Base-by-base conservation (phyloP, 2,888 invertebrate species). In the Baccha elongata region DNA sequence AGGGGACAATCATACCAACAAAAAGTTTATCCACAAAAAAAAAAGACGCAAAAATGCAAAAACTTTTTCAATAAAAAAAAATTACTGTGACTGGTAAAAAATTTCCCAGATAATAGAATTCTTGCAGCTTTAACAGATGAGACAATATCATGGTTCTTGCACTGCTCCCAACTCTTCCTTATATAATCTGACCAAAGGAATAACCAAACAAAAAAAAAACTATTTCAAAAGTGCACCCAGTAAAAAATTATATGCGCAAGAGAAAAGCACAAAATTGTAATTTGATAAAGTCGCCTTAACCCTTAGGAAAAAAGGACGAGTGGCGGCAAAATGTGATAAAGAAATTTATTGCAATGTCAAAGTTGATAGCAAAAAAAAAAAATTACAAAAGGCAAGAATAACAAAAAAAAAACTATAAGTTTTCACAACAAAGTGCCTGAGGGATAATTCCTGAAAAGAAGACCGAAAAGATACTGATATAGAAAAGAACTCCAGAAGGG, bases 41-140 rank as follows among this genome's bases (percentile, higher is more conserved):
- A 46, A 37, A 60, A 65, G 55, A 15, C 15, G 17, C 19, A 44
- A 44, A 44, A 19, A 60, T 71, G 15, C 52, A 65, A 35, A 53
- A 72, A 78, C 37, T 73, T 72, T 79, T 73, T 79, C 73, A 73
- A 67, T 67, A 60, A 62, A 62, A 67, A 64, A 71, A 65, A 67
- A 69, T 23, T 73, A 42, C 46, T 67, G 52, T 40, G 60, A 73
- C 29, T n/a, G 53, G 46, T 60, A 40, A 67, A 67, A 26, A 62
- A 79, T 67, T 44, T 78, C 44, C 46, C 21, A 48, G 73, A 79
- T 68, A 79, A 73, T 73, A 79, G 62, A 79, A 79, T 79, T 46
- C 67, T 48, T 23, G 40, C 62, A 73, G 40, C 64, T 79, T 73
- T 53, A 78, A 29, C 72, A 78, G 78, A 72, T 53, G 72, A 78